Evolutionary conservation across 2,797 vertebrate genomes (phyloP).

Genomic region (Gallirallus australis): DNA sequence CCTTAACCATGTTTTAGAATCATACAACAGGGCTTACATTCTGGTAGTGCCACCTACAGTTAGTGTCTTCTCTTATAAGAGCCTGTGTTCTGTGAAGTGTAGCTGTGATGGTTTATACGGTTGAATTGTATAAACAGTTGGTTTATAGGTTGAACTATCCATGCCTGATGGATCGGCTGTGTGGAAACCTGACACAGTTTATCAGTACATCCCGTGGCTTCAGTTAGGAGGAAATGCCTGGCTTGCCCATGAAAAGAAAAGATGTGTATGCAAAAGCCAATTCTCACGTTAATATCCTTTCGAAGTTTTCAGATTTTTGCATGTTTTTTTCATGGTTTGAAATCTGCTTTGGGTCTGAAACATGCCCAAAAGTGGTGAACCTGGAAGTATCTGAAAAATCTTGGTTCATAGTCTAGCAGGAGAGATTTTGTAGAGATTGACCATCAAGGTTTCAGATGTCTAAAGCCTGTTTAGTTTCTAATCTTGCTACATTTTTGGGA

Average conservation of each 20-base stretch:
- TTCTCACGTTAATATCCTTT: background rate
- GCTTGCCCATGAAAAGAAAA: background rate
- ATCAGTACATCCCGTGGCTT: background rate
- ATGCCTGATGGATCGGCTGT: background rate
- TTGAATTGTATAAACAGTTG: background rate
- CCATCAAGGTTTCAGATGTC: background rate
- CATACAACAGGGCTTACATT: conserved; percentile 22
- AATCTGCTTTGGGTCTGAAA: background rate
- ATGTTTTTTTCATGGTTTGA: background rate
- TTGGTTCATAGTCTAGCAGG: background rate
- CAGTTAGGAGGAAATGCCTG: background rate
- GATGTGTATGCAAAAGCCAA: background rate
- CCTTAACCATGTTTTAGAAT: conserved; percentile 43
- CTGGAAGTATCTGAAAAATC: background rate
- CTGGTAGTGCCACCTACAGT: background rate
- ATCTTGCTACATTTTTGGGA: background rate
- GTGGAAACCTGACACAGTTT: background rate
- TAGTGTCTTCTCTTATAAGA: background rate
- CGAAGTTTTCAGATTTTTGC: background rate
- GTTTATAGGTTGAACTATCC: background rate
- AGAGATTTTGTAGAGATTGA: background rate
- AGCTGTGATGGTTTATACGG: background rate
- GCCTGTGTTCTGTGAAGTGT: background rate
- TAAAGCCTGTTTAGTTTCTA: background rate
- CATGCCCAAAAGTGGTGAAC: background rate